Evolutionary conservation across 2,113 vertebrate genomes (phyloP), one percentile per base, ranked within the genome.

Genomic region (Astur gentilis): DNA sequence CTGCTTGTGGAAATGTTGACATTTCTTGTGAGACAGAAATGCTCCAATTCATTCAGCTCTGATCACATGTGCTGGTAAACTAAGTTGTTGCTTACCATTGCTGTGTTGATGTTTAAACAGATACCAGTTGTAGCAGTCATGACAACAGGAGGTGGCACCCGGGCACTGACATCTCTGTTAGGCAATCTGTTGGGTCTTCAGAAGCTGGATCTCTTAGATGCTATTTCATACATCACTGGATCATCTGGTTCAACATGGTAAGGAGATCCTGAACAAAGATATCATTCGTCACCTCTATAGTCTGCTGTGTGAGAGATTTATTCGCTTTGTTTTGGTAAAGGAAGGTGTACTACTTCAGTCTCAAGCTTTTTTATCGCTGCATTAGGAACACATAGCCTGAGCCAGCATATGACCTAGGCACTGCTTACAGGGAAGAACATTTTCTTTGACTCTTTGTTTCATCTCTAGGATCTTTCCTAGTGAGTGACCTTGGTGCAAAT

Each of bases 221-320:
- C 97, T 38, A 85, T 98, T 89, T 98, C 97, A 55, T 99, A 99
- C 89, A 98, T 99, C 78, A 98, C 98, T 36, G 98, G 98, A 27
- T 98, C 98, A 72, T 99, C 99, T 10, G 99, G 99, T 40, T 98
- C 99, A 82, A 99, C 99, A 17, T 99, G 99, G 99, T 99, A 95
- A 98, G 98, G 42, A 85, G 12, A 50, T 42, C 10, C 47, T 67
- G 38, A 89, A 15, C 16, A 64, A 57, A 55, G 31, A 19, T 44
- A 16, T 27, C 3, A 6, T 64, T 58, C 2, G 1, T 52, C 62
- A 77, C 21, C 21, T 89, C 31, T 42, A 0, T 7, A 64, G 45
- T 31, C 29, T 66, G 26, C 31, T 86, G 11, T 40, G 29, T 6
- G 13, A 85, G 31, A 40, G 23, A 64, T 47, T 73, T 57, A 11